Conservation (phyloP, 92 coral and sea anemone genomes). For the Zoanthus solanderi region DNA sequence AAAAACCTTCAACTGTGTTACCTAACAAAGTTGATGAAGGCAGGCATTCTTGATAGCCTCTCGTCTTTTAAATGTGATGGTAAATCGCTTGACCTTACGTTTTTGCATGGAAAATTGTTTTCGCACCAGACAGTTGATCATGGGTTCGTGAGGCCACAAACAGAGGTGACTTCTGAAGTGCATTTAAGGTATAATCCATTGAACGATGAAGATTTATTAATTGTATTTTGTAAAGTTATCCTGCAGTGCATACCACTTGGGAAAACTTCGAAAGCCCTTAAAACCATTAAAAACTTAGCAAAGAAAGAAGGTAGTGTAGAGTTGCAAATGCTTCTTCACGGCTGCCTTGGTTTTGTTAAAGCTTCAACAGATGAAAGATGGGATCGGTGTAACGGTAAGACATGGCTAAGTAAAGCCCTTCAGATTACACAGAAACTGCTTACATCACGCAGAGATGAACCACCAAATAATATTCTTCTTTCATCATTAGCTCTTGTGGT, state of each 20-base stretch:
- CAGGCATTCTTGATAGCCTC: slow-evolving; percentile 5
- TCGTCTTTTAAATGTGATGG: neutral
- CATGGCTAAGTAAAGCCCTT: neutral
- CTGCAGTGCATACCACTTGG: neutral
- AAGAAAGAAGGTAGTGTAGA: neutral
- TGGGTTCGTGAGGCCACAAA: no score
- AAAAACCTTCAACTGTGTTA: neutral
- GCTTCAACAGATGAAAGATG: neutral
- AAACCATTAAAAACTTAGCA: neutral
- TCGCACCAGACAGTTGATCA: neutral
- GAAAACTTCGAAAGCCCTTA: neutral
- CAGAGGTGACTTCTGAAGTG: neutral
- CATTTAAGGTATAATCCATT: neutral
- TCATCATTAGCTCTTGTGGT: slow-evolving; percentile 2
- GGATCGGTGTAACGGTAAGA: neutral
- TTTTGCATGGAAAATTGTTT: slow-evolving; percentile 1
- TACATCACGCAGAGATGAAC: neutral
- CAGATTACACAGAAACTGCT: neutral
- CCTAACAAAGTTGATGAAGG: neutral
- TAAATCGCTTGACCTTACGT: neutral
- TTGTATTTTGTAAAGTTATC: neutral
- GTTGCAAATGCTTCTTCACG: slow-evolving; percentile 8
- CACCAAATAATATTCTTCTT: neutral
- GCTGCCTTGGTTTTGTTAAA: slow-evolving; percentile 18
- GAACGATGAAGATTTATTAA: neutral